phyloP scores from a whole-genome alignment of 2,113 vertebrate species.

The Formicarius rufipectus region DNA sequence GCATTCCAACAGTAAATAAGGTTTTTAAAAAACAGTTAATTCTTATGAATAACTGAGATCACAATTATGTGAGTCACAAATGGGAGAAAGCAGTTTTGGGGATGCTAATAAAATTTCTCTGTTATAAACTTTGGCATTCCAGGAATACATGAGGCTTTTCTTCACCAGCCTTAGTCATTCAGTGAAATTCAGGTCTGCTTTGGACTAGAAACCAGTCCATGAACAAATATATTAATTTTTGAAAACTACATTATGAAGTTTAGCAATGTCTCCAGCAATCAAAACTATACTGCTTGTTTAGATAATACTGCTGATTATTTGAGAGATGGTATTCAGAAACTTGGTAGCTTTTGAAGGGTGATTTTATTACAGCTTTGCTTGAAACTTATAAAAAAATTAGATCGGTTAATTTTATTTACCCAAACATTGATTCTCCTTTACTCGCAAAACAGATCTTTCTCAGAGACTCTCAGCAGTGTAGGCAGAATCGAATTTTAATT shows the following conservation, averaged over 20 bases:
- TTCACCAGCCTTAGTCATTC: not conserved
- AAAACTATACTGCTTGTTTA: not conserved
- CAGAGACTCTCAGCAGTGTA: not conserved
- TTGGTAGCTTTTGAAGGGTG: not conserved
- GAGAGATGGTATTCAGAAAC: not conserved
- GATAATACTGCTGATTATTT: not conserved
- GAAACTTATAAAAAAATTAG: not conserved
- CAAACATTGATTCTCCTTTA: not conserved
- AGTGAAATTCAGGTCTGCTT: not conserved
- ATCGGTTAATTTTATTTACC: not conserved
- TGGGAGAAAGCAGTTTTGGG: not conserved
- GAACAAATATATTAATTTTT: not conserved
- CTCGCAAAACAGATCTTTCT: not conserved
- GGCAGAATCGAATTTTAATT: not conserved
- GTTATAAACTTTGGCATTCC: not conserved
- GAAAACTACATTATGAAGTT: not conserved
- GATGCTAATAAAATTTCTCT: not conserved
- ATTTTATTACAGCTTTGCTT: not conserved
- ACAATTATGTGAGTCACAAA: not conserved
- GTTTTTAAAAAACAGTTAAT: not conserved
- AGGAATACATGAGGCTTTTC: not conserved
- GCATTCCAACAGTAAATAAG: not conserved
- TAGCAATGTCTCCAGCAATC: not conserved
- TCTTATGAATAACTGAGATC: not conserved
- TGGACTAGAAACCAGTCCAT: not conserved